Conservation (phyloP, 1,140 invertebrate species). For the Luehdorfia chinensis region DNA sequence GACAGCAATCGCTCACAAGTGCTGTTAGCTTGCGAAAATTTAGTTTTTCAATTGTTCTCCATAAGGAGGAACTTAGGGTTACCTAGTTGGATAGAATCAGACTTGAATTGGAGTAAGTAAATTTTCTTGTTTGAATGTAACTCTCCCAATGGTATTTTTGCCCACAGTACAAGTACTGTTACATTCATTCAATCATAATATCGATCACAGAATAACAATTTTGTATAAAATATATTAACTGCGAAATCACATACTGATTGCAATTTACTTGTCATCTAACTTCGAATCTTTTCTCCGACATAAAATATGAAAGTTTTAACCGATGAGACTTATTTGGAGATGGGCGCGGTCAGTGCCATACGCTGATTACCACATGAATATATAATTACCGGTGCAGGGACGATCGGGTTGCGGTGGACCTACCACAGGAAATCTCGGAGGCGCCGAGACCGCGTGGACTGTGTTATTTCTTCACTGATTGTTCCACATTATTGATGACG, state of each 20-base stretch:
- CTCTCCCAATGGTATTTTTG: too few relatives aligned
- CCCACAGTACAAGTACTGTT: too few relatives aligned
- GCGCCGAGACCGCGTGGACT: slow-evolving; percentile 53
- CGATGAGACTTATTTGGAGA: slow-evolving; percentile 33
- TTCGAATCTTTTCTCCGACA: too few relatives aligned
- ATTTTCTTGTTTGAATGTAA: too few relatives aligned
- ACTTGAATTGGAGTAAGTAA: too few relatives aligned
- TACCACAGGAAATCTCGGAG: slow-evolving; percentile 52
- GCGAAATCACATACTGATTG: too few relatives aligned
- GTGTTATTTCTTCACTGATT: slow-evolving; percentile 72
- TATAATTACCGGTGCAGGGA: slow-evolving; percentile 2
- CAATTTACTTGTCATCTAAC: too few relatives aligned
- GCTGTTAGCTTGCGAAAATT: slow-evolving; percentile 39
- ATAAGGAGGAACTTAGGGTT: too few relatives aligned
- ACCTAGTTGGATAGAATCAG: too few relatives aligned
- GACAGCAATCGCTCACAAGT: slow-evolving; percentile 21
- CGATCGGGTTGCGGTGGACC: background rate
- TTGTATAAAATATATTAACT: too few relatives aligned
- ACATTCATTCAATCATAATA: too few relatives aligned
- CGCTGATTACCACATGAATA: slow-evolving; percentile 8
- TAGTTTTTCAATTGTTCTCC: slow-evolving; percentile 34
- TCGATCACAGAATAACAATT: too few relatives aligned
- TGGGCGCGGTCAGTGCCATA: slow-evolving; percentile 19
- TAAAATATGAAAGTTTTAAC: slow-evolving; percentile 22
- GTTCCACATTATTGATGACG: slow-evolving; percentile 69